Evolutionary conservation across 2,888 invertebrate genomes (phyloP), one percentile per base, ranked within the genome.

Genomic region (Hemistola chrysoprasaria): DNA sequence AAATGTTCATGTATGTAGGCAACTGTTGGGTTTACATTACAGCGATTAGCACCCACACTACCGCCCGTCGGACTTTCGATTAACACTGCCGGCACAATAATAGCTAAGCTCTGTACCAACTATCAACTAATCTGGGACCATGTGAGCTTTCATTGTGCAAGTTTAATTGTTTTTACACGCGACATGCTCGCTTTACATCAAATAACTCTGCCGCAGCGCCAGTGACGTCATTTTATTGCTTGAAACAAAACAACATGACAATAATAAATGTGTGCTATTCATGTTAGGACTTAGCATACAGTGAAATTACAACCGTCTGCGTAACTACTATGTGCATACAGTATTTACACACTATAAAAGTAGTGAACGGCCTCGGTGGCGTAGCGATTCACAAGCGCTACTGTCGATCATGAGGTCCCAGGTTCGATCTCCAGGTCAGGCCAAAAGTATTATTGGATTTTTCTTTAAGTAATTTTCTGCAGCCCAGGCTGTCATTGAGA

Each of bases 151-250:
- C 76, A 77, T 80, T 77, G 78, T 76, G 66, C 69, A 80, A 81
- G 73, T 83, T 83, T 77, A 78, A 83, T 82, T 82, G 77, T 82
- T 82, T 78, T 78, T 73, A 74, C 70, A 66, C 59, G 56, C 62
- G 53, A 59, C 60, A 53, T 54, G 63, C 56, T 50, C 41, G 49
- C 47, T 53, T 53, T 50, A 58, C 54, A 57, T 60, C 56, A 50
- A 54, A 51, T 51, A 55, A 56, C 50, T 47, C 40, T 46, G 46
- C 50, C 50, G 43, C 34, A 40, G 28, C 24, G 31, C 27, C 10
- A 22, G 40, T 53, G 52, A 59, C 51, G 54, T 53, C 54, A 56
- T 35, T 38, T 38, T 41, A 41, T 46, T 44, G 43, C 50, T 30
- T 20, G 29, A 22, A 37, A 35, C 43, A 39, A 23, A 44, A 39